Evolutionary conservation across 2,888 invertebrate genomes (phyloP), one percentile per base, ranked within the genome.

Genomic region (Tolmerus cingulatus): DNA sequence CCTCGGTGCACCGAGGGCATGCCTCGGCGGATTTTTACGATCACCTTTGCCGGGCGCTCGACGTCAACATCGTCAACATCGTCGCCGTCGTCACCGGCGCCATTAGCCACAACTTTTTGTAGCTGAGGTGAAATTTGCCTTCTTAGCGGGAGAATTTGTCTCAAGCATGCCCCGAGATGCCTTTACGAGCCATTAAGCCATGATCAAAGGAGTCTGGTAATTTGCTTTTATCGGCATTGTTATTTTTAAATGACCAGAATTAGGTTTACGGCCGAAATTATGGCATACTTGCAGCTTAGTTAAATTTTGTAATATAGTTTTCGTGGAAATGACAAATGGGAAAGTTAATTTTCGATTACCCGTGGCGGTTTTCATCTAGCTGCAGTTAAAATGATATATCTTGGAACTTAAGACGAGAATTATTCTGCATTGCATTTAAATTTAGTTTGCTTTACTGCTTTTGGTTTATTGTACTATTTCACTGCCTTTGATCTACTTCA

Each of bases 121-220:
- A 12, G 19, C 66, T 12, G 12, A 66, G 66, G 66, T 66, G 27
- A 66, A 66, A 66, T 66, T 66, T 66, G 66, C 23, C 66, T 66
- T 66, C 66, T 66, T 66, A 66, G 27, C 66, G 7, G 66, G 8
- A 16, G n/a, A 30, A 40, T 37, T 30, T 30, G 40, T 16, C 34
- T 77, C 40, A 19, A 14, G 4, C 37, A 19, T 77, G 77, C 19
- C 7, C 77, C n/a, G 19, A 34, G 76, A 16, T n/a, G 19, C 19
- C 37, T 77, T 77, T 77, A 40, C 40, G 40, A 77, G 19, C 19
- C 37, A 77, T 77, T 77, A 30, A 77, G 37, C 19, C 37, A 37
- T 77, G 37, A 77, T 77, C 40, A 77, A 77, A 77, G 76, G 76
- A 76, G 76, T 30, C 34, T 76, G 76, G 37, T 40, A 76, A 40